Evolutionary conservation across 2,888 invertebrate species (phyloP), one percentile per base, ranked within the genome.

Genomic region (Tenthredo distinguenda): DNA sequence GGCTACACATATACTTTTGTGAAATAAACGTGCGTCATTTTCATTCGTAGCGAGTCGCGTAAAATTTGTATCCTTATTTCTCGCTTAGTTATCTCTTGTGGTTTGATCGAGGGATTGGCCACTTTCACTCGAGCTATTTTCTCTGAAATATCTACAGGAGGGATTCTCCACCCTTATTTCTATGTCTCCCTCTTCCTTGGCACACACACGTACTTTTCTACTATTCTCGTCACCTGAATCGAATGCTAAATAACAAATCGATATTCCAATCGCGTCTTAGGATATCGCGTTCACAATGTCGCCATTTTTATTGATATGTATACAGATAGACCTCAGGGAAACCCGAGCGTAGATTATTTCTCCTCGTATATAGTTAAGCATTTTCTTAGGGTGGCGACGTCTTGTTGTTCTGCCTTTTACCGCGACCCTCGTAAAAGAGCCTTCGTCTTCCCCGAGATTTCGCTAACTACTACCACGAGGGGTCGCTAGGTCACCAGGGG

Each of bases 251-350:
- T 62, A 81, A 81, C 40, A 40, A 81, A 81, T 81, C 81, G 81
- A 81, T 81, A 81, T 81, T 81, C 81, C 40, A 40, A 81, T 62
- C 34, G 37, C 58, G 77, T 77, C 55, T 50, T 50, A 26, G 77
- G 77, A 77, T 77, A 77, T 77, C 77, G 26, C 47, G 55, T 79
- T 79, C 79, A 79, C 55, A 79, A 79, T 79, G 55, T 58, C 79
- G 81, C 79, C 77, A 50, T 85, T 50, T 68, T 81, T 81, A 68
- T 72, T 71, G 83, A 84, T 84, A 85, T 47, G 65, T 84, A 71
- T 58, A 65, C 50, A 47, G 26, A 58, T 62, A 81, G 81, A 62
- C n/a, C 40, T 21, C n/a, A 50, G 58, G 10, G 40, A 37, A 81
- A 37, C 62, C 62, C 12, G 7, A 47, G 55, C 77, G 62, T 81